Evolutionary conservation across 2,888 invertebrate genomes (phyloP).

Genomic region (Hartigia nigra): DNA sequence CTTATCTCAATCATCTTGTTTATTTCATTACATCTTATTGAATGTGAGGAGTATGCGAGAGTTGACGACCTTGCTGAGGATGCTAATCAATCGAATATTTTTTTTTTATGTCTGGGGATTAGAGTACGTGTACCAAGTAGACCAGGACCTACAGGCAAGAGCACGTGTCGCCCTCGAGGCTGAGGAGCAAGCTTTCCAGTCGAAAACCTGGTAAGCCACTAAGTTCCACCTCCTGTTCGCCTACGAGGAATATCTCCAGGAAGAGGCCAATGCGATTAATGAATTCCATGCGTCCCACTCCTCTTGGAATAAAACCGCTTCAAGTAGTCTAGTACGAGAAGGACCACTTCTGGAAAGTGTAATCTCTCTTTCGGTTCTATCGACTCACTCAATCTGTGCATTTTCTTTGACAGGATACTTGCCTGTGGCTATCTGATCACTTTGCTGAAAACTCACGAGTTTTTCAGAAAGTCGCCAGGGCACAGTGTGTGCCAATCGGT

Average conservation of each 20-base stretch:
- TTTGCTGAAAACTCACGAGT: not conserved
- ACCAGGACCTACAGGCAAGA: slow-evolving; percentile 61
- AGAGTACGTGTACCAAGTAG: slow-evolving; percentile 62
- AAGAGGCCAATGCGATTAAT: not conserved
- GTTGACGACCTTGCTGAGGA: not conserved
- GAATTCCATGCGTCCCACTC: not conserved
- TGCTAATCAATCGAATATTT: slow-evolving; percentile 10
- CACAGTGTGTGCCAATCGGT: not conserved
- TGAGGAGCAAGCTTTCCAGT: slow-evolving; percentile 55
- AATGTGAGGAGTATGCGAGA: not conserved
- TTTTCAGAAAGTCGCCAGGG: not conserved
- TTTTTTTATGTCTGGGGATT: slow-evolving; percentile 22
- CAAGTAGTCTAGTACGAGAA: not conserved
- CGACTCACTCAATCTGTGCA: not conserved
- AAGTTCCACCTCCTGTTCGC: not conserved
- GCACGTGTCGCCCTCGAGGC: slow-evolving; percentile 62
- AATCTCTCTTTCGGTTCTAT: not conserved
- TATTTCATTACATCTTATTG: not conserved
- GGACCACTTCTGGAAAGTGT: not conserved
- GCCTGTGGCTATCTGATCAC: not conserved
- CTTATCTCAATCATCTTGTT: not conserved
- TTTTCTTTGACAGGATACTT: not conserved
- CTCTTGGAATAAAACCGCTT: not conserved
- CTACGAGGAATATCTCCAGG: not conserved
- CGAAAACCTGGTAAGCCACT: slow-evolving; percentile 47